phyloP scores from a whole-genome alignment of 2,888 invertebrate species.

The Parnassius glacialis region DNA sequence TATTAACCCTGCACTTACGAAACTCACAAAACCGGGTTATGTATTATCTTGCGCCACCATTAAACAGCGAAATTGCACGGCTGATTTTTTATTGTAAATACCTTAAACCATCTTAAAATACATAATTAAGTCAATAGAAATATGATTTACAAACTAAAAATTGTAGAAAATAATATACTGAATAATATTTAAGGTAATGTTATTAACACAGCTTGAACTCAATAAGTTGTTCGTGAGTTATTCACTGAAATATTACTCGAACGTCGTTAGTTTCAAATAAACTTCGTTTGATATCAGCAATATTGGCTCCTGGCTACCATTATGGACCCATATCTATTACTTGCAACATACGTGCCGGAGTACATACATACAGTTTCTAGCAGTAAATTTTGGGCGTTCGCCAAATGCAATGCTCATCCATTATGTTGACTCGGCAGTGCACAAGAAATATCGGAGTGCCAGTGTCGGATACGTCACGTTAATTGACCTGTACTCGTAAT shows the following conservation, averaged over 20 bases:
- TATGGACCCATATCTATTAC: constrained; percentile 24
- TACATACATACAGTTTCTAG: constrained; percentile 61
- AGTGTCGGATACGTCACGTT: constrained; percentile 31
- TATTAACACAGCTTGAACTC: neutral
- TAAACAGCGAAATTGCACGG: too few species aligned
- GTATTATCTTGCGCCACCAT: too few species aligned
- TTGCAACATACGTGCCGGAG: constrained; percentile 21
- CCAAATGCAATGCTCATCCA: constrained; percentile 80
- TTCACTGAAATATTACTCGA: constrained; percentile 4
- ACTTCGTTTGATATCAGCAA: constrained; percentile 23
- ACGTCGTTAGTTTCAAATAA: constrained; percentile 22
- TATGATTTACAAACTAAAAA: too few species aligned
- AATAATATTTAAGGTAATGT: too few species aligned
- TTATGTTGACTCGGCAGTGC: constrained; percentile 52
- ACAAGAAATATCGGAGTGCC: constrained; percentile 34
- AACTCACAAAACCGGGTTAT: too few species aligned
- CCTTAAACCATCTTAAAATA: too few species aligned
- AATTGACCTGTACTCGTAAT: constrained; percentile 15
- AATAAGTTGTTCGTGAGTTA: neutral
- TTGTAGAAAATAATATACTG: too few species aligned
- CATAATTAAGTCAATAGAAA: too few species aligned
- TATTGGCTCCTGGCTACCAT: constrained; percentile 26
- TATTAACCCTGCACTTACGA: too few species aligned
- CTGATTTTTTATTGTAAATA: too few species aligned
- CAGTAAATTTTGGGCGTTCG: constrained; percentile 77